These are phyloP conservation scores for Hyposmocoma kahamanoa DNA, from an alignment of 1,140 invertebrate genomes.

Conservation along the genomic window DNA sequence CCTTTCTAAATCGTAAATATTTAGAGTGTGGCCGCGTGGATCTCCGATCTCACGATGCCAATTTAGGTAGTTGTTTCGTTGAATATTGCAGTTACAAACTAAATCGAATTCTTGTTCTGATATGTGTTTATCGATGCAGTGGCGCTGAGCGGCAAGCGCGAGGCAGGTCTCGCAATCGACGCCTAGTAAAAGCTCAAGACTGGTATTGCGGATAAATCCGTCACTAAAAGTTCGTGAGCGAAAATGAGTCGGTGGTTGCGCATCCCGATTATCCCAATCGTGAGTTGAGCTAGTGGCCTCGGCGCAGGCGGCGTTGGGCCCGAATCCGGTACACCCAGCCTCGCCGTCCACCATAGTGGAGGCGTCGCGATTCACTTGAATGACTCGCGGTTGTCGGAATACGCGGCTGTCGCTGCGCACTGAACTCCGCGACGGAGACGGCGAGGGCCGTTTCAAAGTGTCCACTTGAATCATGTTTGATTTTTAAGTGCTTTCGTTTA, in stretches of 20 bases:
- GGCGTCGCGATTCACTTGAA: slow-evolving; percentile 67
- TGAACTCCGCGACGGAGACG: slow-evolving; percentile 60
- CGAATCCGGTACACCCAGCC: slow-evolving; percentile 23
- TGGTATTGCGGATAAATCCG: slow-evolving; percentile 68
- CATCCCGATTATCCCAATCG: slow-evolving; percentile 36
- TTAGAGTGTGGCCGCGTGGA: slow-evolving; percentile 52
- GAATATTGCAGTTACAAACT: slow-evolving; percentile 65
- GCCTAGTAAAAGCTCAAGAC: slow-evolving; percentile 64
- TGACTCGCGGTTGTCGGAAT: slow-evolving; percentile 61
- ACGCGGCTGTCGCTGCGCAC: slow-evolving; percentile 55
- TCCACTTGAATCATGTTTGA: slow-evolving; percentile 58
- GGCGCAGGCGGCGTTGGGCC: slow-evolving; percentile 14
- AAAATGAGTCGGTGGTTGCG: slow-evolving; percentile 37
- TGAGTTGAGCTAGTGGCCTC: too few relatives aligned
- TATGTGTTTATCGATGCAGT: slow-evolving; percentile 51
- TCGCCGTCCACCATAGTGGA: slow-evolving; percentile 69
- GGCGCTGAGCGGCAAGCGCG: slow-evolving; percentile 50
- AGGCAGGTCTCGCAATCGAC: slow-evolving; percentile 68
- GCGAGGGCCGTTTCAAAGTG: slow-evolving; percentile 50
- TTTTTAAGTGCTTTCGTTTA: slow-evolving; percentile 3
- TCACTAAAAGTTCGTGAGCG: slow-evolving; percentile 68
- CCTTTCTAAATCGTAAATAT: slow-evolving; percentile 60
- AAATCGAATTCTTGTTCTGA: slow-evolving; percentile 59
- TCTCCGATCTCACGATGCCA: slow-evolving; percentile 43
- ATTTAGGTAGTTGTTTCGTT: slow-evolving; percentile 59